Conservation (phyloP, 23 tunicate genomes). For the Styela clava region DNA sequence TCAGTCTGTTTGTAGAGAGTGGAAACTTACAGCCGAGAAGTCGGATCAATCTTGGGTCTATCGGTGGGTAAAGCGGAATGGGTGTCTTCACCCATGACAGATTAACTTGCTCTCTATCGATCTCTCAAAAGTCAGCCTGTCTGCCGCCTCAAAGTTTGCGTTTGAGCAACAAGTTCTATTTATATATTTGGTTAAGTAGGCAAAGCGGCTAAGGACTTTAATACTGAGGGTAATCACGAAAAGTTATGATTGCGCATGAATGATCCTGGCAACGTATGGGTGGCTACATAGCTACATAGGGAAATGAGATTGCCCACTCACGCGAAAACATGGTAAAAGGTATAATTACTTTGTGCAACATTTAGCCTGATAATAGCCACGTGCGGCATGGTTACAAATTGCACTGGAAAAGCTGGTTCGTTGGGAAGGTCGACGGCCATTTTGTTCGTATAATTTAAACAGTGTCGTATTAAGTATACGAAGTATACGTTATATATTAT, state of each 20-base stretch:
- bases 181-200: slow-evolving; percentile 23
- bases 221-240: slow-evolving; percentile 15
- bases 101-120: slow-evolving; percentile 29
- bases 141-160: slow-evolving; percentile 34
- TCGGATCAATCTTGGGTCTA: slow-evolving; percentile 28
- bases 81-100: slow-evolving; percentile 38
- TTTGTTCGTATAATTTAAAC: neutral
- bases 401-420: neutral
- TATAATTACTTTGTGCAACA: neutral
- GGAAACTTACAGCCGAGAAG: slow-evolving; percentile 24
- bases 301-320: slow-evolving; percentile 15
- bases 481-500: too few relatives aligned
- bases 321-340: slow-evolving; percentile 12
- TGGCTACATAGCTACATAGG: neutral
- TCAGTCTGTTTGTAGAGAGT: slow-evolving; percentile 30
- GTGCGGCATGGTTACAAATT: neutral
- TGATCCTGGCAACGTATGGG: neutral
- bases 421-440: neutral
- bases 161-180: slow-evolving; percentile 11
- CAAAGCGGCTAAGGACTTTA: slow-evolving; percentile 18
- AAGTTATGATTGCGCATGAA: neutral
- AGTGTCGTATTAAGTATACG: too few relatives aligned
- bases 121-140: slow-evolving; percentile 30
- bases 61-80: slow-evolving; percentile 24
- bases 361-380: neutral